Conservation (phyloP, 2,797 vertebrate species). For the Danionella dracula region DNA sequence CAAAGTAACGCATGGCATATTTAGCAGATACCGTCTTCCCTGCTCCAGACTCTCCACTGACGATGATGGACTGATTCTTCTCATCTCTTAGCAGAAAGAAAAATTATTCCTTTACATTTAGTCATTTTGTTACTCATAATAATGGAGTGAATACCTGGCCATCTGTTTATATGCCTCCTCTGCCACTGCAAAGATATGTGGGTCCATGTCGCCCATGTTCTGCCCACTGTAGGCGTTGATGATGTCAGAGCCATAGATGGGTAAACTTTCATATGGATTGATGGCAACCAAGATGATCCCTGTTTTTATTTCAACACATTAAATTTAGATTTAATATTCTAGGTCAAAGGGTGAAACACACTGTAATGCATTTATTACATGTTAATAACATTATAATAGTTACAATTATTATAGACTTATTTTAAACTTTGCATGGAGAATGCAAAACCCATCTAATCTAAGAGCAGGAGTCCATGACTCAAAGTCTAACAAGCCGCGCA, state of each 20-base stretch:
- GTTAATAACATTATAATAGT: no score
- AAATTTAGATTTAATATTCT: not conserved
- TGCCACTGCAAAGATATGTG: slow-evolving; percentile 96
- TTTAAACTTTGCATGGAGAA: not conserved
- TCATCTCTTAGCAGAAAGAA: slow-evolving; percentile 74
- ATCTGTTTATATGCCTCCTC: slow-evolving; percentile 97
- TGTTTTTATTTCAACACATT: slow-evolving; percentile 42
- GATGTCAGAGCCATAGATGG: slow-evolving; percentile 93
- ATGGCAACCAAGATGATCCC: slow-evolving; percentile 96
- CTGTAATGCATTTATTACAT: no score
- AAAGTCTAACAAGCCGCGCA: slow-evolving; percentile 17
- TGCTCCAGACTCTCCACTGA: slow-evolving; percentile 97
- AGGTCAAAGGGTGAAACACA: no score
- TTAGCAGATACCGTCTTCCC: slow-evolving; percentile 97
- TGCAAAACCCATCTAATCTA: slow-evolving; percentile 5
- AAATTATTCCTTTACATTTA: not conserved
- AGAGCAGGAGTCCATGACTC: slow-evolving; percentile 30
- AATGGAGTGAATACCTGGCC: slow-evolving; percentile 78
- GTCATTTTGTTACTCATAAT: not conserved
- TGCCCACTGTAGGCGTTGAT: slow-evolving; percentile 94
- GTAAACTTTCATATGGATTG: slow-evolving; percentile 92
- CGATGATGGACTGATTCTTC: slow-evolving; percentile 94
- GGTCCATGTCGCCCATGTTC: slow-evolving; percentile 98
- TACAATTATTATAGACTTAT: no score
- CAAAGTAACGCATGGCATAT: slow-evolving; percentile 96